Conservation (phyloP, 1,140 invertebrate species). For the Cydia amplana region DNA sequence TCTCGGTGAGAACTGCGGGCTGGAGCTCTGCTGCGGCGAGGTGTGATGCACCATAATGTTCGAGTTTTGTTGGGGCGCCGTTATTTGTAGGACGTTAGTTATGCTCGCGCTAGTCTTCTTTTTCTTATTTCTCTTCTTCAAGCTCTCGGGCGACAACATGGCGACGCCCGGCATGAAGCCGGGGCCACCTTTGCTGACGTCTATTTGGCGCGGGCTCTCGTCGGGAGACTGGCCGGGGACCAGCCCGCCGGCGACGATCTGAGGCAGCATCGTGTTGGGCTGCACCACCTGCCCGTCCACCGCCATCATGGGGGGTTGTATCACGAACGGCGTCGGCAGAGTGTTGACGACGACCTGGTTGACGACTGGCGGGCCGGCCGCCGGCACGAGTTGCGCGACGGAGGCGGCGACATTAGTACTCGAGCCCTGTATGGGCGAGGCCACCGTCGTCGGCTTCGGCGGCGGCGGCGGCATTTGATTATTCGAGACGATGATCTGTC, state of each 20-base stretch:
- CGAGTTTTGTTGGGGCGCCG: conserved; percentile 81
- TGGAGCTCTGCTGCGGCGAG: conserved; percentile 78
- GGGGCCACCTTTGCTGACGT: conserved; percentile 68
- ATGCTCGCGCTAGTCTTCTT: conserved; percentile 86
- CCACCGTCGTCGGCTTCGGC: conserved; percentile 81
- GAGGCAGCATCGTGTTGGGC: conserved; percentile 84
- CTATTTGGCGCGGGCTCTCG: conserved; percentile 61
- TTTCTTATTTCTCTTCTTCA: conserved; percentile 87
- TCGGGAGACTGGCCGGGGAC: conserved; percentile 80
- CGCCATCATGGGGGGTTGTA: conserved; percentile 87
- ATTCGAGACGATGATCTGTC: conserved; percentile 85
- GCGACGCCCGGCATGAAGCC: conserved; percentile 79
- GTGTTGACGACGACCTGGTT: conserved; percentile 90
- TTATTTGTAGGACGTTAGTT: conserved; percentile 86
- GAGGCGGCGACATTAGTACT: conserved; percentile 86
- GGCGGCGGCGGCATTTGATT: conserved; percentile 84
- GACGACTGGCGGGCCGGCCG: conserved; percentile 64
- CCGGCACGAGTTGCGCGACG: conserved; percentile 83
- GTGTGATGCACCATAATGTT: conserved; percentile 72
- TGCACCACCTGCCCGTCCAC: conserved; percentile 85
- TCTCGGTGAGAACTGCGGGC: conserved; percentile 83
- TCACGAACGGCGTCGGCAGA: conserved; percentile 87
- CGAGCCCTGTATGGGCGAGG: conserved; percentile 84
- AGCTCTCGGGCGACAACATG: conserved; percentile 84
- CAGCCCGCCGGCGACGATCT: conserved; percentile 84